A percentile compares a stretch with the other conserved stretches of the same genome.
Conservation (phyloP, 2,113 vertebrate genomes). For the Strigops habroptila region DNA sequence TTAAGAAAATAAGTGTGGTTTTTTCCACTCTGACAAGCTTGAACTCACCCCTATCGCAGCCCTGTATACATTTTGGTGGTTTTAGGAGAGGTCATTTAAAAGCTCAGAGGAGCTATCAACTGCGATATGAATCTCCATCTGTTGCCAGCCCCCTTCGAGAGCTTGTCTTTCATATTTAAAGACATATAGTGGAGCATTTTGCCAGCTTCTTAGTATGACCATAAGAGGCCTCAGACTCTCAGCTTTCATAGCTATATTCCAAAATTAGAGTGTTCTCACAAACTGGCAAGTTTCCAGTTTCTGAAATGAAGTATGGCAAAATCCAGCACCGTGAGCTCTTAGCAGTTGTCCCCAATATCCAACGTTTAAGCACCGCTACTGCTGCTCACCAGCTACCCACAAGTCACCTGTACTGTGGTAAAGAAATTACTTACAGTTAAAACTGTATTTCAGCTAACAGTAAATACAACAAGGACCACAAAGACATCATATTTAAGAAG, state of each 20-base stretch:
- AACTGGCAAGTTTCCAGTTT: slow-evolving; percentile 6
- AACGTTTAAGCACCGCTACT: not conserved
- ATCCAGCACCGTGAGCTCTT: not conserved
- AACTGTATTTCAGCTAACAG: not conserved
- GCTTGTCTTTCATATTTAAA: not conserved
- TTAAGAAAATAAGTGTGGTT: not conserved
- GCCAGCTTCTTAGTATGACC: slow-evolving; percentile 2
- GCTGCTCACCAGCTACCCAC: not conserved
- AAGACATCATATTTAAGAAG: not conserved
- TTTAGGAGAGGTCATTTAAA: not conserved
- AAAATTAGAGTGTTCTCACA: slow-evolving; percentile 16
- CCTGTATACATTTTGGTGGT: not conserved
- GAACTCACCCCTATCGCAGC: not conserved
- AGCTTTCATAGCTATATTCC: slow-evolving; percentile 18
- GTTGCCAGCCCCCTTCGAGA: not conserved
- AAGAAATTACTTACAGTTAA: not conserved
- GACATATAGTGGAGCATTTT: not conserved
- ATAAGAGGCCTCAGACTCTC: slow-evolving; percentile 30
- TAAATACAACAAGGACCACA: not conserved
- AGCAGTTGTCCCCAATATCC: not conserved
- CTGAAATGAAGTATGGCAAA: not conserved
- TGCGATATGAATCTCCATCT: not conserved
- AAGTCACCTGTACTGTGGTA: not conserved
- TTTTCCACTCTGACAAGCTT: not conserved
- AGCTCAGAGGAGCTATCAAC: not conserved